These are phyloP conservation scores for Craseonycteris thonglongyai DNA, from an alignment of 2,113 vertebrate species.

Conservation along the genomic window DNA sequence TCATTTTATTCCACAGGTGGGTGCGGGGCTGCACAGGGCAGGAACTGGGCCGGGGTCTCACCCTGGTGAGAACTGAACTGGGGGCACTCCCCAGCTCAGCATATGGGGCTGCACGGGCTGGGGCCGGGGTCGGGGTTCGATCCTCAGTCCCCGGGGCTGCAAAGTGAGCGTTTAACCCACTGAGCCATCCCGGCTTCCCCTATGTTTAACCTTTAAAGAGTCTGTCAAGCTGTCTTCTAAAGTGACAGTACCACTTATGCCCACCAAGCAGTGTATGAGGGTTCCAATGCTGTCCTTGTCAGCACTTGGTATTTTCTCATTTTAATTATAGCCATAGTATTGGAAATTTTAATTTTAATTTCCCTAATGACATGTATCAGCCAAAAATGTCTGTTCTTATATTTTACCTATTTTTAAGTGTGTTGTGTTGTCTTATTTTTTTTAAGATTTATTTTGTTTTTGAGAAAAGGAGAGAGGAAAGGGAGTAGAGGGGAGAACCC, in stretches of 20 bases:
- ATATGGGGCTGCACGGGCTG: too few relatives aligned
- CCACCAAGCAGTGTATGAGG: background rate
- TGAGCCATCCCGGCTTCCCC: too few relatives aligned
- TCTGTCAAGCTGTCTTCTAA: background rate
- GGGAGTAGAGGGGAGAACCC: background rate
- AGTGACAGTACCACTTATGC: background rate
- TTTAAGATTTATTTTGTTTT: background rate
- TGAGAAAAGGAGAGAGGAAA: too few relatives aligned
- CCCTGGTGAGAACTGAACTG: too few relatives aligned
- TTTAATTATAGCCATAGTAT: background rate
- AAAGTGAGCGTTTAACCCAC: too few relatives aligned
- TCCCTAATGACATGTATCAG: background rate
- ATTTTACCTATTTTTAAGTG: background rate
- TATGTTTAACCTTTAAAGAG: background rate
- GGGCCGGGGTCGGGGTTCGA: too few relatives aligned
- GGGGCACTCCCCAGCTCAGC: too few relatives aligned
- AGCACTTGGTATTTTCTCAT: background rate
- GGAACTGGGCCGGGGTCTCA: too few relatives aligned
- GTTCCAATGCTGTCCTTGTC: background rate
- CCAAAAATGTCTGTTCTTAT: background rate
- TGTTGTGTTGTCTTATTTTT: background rate
- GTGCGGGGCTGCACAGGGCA: too few relatives aligned
- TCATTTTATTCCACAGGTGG: too few relatives aligned
- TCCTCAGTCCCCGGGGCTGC: too few relatives aligned
- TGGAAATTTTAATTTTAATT: background rate